Base-by-base conservation (phyloP, 1,140 invertebrate genomes). In the Macrotrachela quadricornifera region DNA sequence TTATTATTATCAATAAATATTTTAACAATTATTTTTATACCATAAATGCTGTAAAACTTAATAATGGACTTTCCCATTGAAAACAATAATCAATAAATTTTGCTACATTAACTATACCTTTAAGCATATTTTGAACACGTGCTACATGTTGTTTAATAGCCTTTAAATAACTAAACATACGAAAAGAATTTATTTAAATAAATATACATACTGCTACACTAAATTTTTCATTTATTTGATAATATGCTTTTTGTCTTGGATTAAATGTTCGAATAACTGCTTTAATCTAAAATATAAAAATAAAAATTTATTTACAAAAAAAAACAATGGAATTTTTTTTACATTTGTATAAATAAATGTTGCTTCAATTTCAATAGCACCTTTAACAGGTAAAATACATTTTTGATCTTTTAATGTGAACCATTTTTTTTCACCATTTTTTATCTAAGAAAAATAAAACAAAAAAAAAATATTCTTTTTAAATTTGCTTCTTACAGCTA, bases 321-420 rank as follows among this genome's bases (percentile, higher is more conserved):
- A n/a, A 45, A 40, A 44, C 14, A 12, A 44, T 15, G 11, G 40
- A 40, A 40, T 49, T 40, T 11, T 72, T 63, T 78, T 76, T 66
- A 86, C 77, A 46, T 82, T 79, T 71, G 94, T 97, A 81, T 84
- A 97, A 21, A 86, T 70, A 1, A 95, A 78, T 30, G 76, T 79
- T 76, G 96, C 78, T 71, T 97, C 90, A 11, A 99, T 66, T 1
- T 87, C 71, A 59, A 97, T 90, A 62, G 91, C 83, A 12, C 92
- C 92, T 70, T 95, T 95, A 3, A 85, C 83, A 41, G 83, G 70
- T 1, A 77, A 75, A 15, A 80, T 73, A 55, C 96, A 74, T 62
- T 95, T 97, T 67, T 87, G 87, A 67, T 99, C 91, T 70, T 97
- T 97, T 17, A 99, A 71, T 0, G 81, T 80, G 66, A 90, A 96